Percentiles rank a stretch among this genome's conserved stretches.
Evolutionary conservation across 2,113 vertebrate species (phyloP).

Genomic region (Polypterus senegalus): DNA sequence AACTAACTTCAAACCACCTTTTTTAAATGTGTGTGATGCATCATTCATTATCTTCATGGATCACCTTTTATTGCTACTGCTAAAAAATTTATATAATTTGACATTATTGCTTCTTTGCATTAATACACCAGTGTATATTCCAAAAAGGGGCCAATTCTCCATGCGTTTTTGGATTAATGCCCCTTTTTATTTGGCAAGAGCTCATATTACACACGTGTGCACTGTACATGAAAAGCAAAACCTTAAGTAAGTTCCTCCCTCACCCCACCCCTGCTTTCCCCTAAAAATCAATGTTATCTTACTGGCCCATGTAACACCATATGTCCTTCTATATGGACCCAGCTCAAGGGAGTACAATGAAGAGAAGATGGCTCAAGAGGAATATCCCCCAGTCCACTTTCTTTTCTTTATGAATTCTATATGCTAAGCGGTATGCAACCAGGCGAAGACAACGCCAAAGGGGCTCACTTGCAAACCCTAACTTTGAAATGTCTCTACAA

Average conservation of each 20-base stretch:
- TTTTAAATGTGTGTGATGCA: neutral
- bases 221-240: neutral
- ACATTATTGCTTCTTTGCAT: constrained; percentile 1
- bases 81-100: neutral
- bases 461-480: neutral
- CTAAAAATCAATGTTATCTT: neutral
- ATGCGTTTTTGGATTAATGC: neutral
- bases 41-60: neutral
- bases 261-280: neutral
- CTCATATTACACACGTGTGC: neutral
- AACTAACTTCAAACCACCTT: neutral
- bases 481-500: neutral
- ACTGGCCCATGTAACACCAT: neutral
- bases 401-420: neutral
- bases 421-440: neutral
- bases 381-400: neutral
- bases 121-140: neutral
- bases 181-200: constrained; percentile 1
- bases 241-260: neutral
- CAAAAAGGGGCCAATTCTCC: neutral
- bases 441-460: neutral
- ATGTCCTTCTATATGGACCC: too few species aligned
- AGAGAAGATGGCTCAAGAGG: too few species aligned
- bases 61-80: neutral
- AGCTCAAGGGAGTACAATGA: too few species aligned